phyloP scores from a whole-genome alignment of 1,140 invertebrate genomes.

The Heterodera schachtii region DNA sequence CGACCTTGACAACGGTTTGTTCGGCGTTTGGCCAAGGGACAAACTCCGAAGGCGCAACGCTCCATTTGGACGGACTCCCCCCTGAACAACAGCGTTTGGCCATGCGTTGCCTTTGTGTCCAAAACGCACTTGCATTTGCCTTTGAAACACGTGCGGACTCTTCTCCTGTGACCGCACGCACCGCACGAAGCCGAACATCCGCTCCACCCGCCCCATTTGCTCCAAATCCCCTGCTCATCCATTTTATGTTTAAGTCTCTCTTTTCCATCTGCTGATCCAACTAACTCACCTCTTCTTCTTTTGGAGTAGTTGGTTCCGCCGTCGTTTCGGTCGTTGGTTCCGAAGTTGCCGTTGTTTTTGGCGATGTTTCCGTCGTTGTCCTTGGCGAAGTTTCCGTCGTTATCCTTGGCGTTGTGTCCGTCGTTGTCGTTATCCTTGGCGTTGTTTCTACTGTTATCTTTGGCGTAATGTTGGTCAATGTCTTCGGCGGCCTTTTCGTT shows the following conservation, averaged over 20 bases:
- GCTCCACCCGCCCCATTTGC: conserved; percentile 41
- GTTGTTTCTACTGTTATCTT: conserved; percentile 6
- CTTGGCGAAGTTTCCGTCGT: conserved; percentile 20
- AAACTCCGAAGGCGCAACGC: conserved; percentile 34
- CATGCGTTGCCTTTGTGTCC: neutral
- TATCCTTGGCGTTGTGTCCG: neutral
- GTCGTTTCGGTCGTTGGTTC: conserved; percentile 22
- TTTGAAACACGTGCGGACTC: conserved; percentile 55
- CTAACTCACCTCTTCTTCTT: neutral
- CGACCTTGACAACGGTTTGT: conserved; percentile 52
- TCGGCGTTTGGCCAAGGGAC: conserved; percentile 10
- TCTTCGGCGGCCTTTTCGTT: neutral
- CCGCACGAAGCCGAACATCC: conserved; percentile 54
- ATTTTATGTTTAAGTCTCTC: neutral
- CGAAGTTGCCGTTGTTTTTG: conserved; percentile 15
- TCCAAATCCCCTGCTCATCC: conserved; percentile 8
- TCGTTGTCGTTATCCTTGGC: conserved; percentile 1
- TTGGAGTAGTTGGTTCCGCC: conserved; percentile 26
- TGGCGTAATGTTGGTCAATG: neutral
- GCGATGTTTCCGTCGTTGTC: conserved; percentile 32
- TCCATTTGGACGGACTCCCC: conserved; percentile 29
- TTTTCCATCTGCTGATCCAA: neutral
- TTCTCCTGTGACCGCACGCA: conserved; percentile 52
- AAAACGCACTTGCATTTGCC: conserved; percentile 50
- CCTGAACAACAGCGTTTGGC: neutral